phyloP scores from a whole-genome alignment of 2,113 vertebrate genomes.

The Periophthalmodon schlosseri region DNA sequence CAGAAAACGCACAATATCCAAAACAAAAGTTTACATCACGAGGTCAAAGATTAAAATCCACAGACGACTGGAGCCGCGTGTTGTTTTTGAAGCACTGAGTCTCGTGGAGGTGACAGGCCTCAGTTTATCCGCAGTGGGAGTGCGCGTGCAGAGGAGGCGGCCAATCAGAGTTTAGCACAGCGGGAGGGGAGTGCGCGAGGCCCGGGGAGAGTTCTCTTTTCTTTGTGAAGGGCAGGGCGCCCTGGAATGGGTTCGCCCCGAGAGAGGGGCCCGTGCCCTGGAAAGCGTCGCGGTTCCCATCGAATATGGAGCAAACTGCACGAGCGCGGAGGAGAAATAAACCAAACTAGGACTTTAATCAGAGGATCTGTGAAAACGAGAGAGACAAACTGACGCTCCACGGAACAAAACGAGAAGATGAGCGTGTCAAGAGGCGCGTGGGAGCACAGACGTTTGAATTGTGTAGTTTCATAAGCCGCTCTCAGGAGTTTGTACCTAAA shows the following conservation, averaged over 20 bases:
- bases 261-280: no score
- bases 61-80: neutral
- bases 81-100: constrained; percentile 70
- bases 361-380: no score
- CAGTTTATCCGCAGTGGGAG: constrained; percentile 80
- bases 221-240: neutral
- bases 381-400: no score
- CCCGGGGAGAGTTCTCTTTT: neutral
- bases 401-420: no score
- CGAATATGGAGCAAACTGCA: neutral
- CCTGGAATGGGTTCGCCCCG: neutral
- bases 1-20: neutral
- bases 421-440: no score
- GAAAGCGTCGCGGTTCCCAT: no score
- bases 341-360: no score
- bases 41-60: neutral
- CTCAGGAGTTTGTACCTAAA: no score
- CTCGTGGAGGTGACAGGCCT: constrained; percentile 68
- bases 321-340: neutral
- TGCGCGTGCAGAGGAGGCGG: constrained; percentile 57
- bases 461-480: no score
- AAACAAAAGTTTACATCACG: constrained; percentile 21
- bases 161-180: constrained; percentile 78
- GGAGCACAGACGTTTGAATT: no score
- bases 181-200: constrained; percentile 65